A percentile compares a stretch with the other conserved stretches of the same genome.
These are phyloP conservation scores for Rana temporaria DNA, from an alignment of 2,113 vertebrate genomes.

Conservation along the genomic window DNA sequence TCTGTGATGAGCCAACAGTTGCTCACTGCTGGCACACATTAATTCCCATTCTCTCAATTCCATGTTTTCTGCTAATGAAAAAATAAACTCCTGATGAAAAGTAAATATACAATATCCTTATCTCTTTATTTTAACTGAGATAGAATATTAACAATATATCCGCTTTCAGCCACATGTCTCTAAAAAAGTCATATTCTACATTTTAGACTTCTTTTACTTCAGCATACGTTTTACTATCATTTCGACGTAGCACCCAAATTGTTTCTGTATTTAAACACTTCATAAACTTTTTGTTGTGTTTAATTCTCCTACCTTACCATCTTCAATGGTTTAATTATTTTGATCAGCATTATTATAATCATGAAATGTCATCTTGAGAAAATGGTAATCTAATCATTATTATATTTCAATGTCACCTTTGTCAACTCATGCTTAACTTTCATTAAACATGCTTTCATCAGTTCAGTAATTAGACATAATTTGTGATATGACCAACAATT, in stretches of 20 bases:
- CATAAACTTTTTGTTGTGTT: slow-evolving; percentile 61
- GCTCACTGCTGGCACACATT: too few relatives aligned
- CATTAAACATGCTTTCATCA: slow-evolving; percentile 65
- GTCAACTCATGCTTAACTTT: slow-evolving; percentile 69
- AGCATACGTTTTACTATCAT: neutral
- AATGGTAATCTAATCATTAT: slow-evolving; percentile 67
- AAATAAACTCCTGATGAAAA: too few relatives aligned
- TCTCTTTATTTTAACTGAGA: too few relatives aligned
- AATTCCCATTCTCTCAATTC: too few relatives aligned
- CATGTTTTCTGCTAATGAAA: too few relatives aligned
- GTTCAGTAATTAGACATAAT: slow-evolving; percentile 65
- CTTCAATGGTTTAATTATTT: slow-evolving; percentile 72
- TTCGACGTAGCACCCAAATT: neutral
- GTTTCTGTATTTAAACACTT: neutral
- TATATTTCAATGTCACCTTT: slow-evolving; percentile 76
- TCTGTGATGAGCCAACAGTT: too few relatives aligned
- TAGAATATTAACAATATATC: too few relatives aligned
- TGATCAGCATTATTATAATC: slow-evolving; percentile 70
- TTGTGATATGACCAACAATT: slow-evolving; percentile 67
- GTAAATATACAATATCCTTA: too few relatives aligned
- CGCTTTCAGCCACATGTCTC: neutral
- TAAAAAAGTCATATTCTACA: neutral
- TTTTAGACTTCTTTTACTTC: neutral
- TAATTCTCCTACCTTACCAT: slow-evolving; percentile 60
- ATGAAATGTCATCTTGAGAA: slow-evolving; percentile 75